These are phyloP conservation scores for Perognathus longimembris DNA, from an alignment of 2,113 vertebrate species.

Conservation along the genomic window DNA sequence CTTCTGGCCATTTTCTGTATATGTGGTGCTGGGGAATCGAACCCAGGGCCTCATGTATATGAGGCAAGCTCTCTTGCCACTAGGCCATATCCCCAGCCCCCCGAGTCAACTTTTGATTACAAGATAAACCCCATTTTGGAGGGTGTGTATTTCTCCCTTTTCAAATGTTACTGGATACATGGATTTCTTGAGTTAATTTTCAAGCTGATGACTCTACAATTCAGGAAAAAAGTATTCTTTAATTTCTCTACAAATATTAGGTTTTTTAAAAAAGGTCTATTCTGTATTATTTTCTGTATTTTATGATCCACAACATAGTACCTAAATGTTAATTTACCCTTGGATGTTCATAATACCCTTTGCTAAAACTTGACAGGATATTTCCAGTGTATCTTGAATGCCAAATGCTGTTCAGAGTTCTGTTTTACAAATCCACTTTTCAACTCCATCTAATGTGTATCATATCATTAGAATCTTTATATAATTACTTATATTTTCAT, in stretches of 20 bases:
- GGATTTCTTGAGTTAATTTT: background rate
- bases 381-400: background rate
- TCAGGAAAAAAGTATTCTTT: background rate
- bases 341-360: background rate
- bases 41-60: too few relatives aligned
- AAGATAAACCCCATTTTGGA: background rate
- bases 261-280: background rate
- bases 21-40: too few relatives aligned
- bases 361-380: background rate
- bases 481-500: background rate
- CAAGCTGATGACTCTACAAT: background rate
- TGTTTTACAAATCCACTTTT: constrained; percentile 48
- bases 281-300: background rate
- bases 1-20: too few relatives aligned
- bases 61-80: too few relatives aligned
- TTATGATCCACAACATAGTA: background rate
- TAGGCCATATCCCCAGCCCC: too few relatives aligned
- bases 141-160: background rate
- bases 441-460: background rate
- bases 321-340: background rate
- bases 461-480: background rate
- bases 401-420: background rate
- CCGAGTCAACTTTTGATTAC: background rate
- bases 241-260: background rate
- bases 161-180: background rate